Conservation (phyloP, 2,888 invertebrate genomes). For the Apantesis nais region DNA sequence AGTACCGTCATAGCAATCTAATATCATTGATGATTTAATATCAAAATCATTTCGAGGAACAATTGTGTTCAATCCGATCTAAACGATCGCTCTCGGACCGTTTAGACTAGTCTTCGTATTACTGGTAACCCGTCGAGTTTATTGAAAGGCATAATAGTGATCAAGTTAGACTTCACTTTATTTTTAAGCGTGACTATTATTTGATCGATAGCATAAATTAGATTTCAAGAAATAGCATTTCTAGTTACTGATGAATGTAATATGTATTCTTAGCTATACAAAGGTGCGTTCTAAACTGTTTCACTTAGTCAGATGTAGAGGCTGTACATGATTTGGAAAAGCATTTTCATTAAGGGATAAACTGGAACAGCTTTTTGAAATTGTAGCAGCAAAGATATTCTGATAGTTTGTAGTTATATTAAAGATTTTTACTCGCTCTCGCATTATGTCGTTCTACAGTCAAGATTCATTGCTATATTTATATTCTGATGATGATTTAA, state of each 20-base stretch:
- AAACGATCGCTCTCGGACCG: neutral
- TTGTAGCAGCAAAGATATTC: neutral
- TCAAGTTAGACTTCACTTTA: neutral
- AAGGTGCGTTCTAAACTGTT: too few relatives aligned
- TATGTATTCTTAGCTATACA: too few relatives aligned
- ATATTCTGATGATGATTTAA: too few relatives aligned
- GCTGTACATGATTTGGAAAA: neutral
- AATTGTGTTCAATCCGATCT: too few relatives aligned
- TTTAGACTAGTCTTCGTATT: neutral
- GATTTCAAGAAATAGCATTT: too few relatives aligned
- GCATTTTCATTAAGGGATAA: neutral
- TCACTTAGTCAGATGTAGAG: too few relatives aligned
- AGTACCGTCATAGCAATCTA: too few relatives aligned
- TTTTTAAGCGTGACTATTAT: neutral
- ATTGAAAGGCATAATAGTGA: too few relatives aligned
- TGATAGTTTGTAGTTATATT: neutral
- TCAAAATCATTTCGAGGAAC: too few relatives aligned
- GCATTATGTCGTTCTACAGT: neutral
- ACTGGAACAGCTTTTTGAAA: neutral
- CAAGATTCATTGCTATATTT: neutral
- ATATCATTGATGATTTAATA: too few relatives aligned
- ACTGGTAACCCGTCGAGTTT: neutral
- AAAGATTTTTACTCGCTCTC: neutral
- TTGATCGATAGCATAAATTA: neutral
- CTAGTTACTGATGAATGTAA: too few relatives aligned